phyloP scores from a whole-genome alignment of 2,797 vertebrate species.

The Halcyon smyrnensis region DNA sequence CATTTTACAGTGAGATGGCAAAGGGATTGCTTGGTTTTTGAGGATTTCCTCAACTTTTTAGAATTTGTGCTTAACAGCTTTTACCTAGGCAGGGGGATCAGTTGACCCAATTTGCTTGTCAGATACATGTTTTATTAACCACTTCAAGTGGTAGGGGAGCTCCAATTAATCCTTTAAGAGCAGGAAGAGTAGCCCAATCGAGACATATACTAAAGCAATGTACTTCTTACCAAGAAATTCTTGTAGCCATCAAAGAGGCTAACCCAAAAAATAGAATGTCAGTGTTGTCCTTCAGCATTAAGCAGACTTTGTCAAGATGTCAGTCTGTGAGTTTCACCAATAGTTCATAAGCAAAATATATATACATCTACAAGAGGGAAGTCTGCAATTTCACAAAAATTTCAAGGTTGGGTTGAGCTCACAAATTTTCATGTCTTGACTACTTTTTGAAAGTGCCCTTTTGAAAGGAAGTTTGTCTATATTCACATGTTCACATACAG shows the following conservation, averaged over 20 bases:
- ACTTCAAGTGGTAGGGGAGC: neutral
- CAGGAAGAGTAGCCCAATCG: neutral
- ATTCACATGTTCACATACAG: neutral
- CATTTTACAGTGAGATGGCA: neutral
- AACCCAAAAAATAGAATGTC: neutral
- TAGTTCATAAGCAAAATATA: neutral
- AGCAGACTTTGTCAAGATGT: neutral
- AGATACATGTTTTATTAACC: conserved; percentile 13
- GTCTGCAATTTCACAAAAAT: neutral
- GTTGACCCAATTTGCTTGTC: neutral
- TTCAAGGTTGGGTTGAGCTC: neutral
- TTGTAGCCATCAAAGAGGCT: neutral
- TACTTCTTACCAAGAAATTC: neutral
- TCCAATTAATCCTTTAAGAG: neutral
- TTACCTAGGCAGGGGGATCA: neutral
- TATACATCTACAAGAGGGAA: neutral
- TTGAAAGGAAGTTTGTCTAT: neutral
- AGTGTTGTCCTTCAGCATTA: neutral
- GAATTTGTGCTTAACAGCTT: neutral
- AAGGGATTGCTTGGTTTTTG: neutral
- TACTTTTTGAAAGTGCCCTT: neutral
- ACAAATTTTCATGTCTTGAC: neutral
- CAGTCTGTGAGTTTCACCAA: neutral
- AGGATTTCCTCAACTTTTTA: neutral
- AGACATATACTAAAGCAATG: neutral